Percentiles rank a stretch among this genome's conserved stretches.
Conservation (phyloP, 2,797 vertebrate genomes). For the Apodemus agrarius region DNA sequence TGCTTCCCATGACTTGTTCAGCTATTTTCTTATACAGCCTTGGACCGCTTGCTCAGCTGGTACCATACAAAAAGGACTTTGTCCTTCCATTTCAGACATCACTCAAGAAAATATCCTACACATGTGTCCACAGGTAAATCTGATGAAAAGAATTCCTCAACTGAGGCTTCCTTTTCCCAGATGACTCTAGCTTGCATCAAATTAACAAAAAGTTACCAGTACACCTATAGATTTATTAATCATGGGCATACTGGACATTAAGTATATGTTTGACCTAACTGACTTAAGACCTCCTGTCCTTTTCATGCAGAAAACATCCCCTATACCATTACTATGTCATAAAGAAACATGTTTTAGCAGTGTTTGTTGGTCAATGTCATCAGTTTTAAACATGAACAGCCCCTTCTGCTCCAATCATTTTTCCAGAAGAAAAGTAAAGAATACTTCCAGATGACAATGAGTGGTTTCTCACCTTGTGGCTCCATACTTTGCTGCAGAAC, state of each 20-base stretch:
- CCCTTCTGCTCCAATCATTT: background rate
- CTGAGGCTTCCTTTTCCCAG: background rate
- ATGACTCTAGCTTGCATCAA: background rate
- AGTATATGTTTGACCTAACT: background rate
- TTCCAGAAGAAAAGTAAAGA: background rate
- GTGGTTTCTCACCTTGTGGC: background rate
- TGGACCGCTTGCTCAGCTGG: background rate
- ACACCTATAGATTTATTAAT: background rate
- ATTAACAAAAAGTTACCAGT: background rate
- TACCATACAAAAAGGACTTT: no score
- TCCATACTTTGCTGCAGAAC: background rate
- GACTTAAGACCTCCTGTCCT: background rate
- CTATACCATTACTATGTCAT: background rate
- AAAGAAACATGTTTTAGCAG: background rate
- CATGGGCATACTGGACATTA: background rate
- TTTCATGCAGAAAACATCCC: background rate
- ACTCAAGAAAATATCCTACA: background rate
- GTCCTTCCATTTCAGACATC: background rate
- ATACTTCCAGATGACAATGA: background rate
- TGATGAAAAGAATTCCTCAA: background rate
- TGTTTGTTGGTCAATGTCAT: background rate
- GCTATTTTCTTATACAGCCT: background rate
- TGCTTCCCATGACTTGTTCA: background rate
- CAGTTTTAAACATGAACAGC: background rate
- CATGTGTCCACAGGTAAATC: background rate